Percentiles rank a stretch among this genome's conserved stretches.
These are phyloP conservation scores for Odocoileus hemionus DNA, from an alignment of 2,113 vertebrate genomes.

Conservation along the genomic window DNA sequence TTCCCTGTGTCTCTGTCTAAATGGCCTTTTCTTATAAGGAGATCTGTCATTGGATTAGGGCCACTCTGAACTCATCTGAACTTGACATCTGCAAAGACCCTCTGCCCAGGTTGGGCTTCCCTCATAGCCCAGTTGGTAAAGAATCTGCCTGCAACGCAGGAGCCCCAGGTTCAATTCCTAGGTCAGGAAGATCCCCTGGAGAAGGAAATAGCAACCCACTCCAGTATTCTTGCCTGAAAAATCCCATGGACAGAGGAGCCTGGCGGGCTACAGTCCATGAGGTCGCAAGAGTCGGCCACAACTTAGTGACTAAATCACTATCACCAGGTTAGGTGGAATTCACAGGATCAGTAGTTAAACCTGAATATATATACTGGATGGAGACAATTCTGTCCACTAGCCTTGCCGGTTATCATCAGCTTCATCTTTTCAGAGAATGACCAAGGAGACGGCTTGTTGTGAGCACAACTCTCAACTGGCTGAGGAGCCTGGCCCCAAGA, in stretches of 20 bases:
- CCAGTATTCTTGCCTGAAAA: background rate
- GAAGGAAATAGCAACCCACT: background rate
- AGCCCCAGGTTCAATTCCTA: background rate
- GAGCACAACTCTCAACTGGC: background rate
- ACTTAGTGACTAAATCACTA: background rate
- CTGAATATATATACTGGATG: background rate
- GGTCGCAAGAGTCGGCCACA: accelerated
- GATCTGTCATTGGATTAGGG: background rate
- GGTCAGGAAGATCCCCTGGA: background rate
- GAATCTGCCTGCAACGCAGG: background rate
- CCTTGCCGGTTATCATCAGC: background rate
- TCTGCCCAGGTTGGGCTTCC: background rate
- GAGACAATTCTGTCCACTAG: background rate
- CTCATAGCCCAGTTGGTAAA: background rate
- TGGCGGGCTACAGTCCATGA: background rate
- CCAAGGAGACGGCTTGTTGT: accelerated
- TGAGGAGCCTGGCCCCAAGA: background rate
- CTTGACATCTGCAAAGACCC: background rate
- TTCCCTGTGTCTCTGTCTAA: background rate
- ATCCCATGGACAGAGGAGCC: background rate
- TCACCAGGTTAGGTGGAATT: background rate
- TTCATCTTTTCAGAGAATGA: background rate
- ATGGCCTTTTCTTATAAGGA: background rate
- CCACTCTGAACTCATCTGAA: background rate
- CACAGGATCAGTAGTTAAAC: background rate